These are phyloP conservation scores for Atherix ibis DNA, from an alignment of 2,888 invertebrate genomes.

Conservation along the genomic window DNA sequence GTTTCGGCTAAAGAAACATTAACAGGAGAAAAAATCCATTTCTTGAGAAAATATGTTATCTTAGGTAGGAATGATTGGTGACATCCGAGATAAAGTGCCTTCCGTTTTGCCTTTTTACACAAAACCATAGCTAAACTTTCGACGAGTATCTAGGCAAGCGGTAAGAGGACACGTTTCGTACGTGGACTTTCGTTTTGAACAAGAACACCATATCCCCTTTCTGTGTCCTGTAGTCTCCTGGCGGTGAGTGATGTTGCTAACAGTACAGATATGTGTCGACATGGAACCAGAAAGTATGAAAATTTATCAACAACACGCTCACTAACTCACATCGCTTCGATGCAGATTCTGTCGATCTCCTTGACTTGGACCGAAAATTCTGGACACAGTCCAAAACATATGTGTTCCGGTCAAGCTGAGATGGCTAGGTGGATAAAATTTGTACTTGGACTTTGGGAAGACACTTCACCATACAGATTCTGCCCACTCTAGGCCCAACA, in stretches of 20 bases:
- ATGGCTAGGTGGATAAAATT: conserved; percentile 7
- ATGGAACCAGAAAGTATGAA: conserved; percentile 4
- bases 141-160: no score
- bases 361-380: conserved; percentile 3
- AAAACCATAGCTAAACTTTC: neutral
- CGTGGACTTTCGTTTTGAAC: no score
- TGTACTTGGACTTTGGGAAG: no score
- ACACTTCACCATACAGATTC: no score
- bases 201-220: no score
- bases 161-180: no score
- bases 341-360: conserved; percentile 2
- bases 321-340: conserved; percentile 1
- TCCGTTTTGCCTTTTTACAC: conserved; percentile 1
- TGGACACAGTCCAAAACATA: conserved; percentile 6
- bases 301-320: conserved; percentile 6
- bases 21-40: neutral
- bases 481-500: no score
- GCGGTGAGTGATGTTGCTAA: no score
- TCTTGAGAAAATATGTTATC: conserved; percentile 4
- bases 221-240: no score
- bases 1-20: no score
- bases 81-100: conserved; percentile 7
- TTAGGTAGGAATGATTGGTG: conserved; percentile 9
- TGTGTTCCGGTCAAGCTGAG: conserved; percentile 8
- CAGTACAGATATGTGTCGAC: no score